These are phyloP conservation scores for Halcyon badia DNA, from an alignment of 2,797 vertebrate species.

Conservation along the genomic window DNA sequence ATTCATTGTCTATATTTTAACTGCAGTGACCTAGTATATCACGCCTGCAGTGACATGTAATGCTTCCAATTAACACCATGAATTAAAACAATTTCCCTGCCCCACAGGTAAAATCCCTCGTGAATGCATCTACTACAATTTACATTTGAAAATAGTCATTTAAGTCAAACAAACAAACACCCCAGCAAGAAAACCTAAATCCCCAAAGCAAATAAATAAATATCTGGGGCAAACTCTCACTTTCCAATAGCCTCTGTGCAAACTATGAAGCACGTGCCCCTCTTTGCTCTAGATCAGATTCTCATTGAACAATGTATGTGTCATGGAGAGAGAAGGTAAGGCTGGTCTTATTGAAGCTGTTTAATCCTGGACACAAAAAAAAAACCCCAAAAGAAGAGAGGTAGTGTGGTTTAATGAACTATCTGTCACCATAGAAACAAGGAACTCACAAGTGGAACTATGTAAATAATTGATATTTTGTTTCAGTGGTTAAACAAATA, in stretches of 20 bases:
- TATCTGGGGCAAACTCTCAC: neutral
- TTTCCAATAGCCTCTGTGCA: neutral
- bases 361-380: neutral
- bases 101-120: neutral
- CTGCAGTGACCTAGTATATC: neutral
- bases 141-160: neutral
- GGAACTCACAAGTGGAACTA: neutral
- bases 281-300: neutral
- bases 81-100: rapidly evolving
- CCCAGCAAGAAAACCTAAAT: too few relatives aligned
- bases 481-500: neutral
- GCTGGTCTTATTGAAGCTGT: neutral
- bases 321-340: rapidly evolving
- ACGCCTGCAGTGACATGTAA: rapidly evolving
- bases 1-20: neutral
- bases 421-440: conserved; percentile 10
- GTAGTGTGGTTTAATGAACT: neutral
- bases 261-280: neutral
- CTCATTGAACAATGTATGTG: rapidly evolving
- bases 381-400: neutral
- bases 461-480: conserved; percentile 13
- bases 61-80: rapidly evolving
- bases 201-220: neutral
- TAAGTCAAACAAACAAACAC: neutral
- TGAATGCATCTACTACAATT: rapidly evolving